Evolutionary conservation across 1,140 invertebrate genomes (phyloP).

Genomic region (Tribolium castaneum): DNA sequence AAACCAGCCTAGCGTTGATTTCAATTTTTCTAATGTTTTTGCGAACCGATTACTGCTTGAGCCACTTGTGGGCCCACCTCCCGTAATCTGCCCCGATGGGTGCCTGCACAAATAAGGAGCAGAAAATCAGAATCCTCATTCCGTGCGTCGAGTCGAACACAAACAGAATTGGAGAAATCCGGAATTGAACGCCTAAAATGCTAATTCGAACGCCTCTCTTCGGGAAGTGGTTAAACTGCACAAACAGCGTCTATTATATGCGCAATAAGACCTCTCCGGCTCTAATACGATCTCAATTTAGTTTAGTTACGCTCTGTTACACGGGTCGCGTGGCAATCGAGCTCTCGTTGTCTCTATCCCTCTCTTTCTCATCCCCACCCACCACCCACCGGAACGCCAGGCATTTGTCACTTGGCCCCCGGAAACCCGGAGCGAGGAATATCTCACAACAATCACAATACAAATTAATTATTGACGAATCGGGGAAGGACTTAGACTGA

Average conservation of each 20-base stretch:
- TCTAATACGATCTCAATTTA: constrained; percentile 66
- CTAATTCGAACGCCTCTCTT: constrained; percentile 63
- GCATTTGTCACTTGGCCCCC: constrained; percentile 28
- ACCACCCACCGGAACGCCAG: constrained; percentile 27
- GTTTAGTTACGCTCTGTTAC: constrained; percentile 66
- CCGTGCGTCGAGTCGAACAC: constrained; percentile 47
- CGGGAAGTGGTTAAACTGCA: constrained; percentile 65
- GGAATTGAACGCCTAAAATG: constrained; percentile 63
- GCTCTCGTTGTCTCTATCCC: constrained; percentile 33
- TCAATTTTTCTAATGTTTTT: too few relatives aligned
- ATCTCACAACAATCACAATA: constrained; percentile 35
- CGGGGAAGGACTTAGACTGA: constrained; percentile 3
- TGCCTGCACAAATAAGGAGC: constrained; percentile 37
- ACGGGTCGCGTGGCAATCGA: constrained; percentile 64
- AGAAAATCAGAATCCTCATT: constrained; percentile 54
- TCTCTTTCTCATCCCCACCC: constrained; percentile 16
- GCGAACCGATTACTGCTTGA: too few relatives aligned
- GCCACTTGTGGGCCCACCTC: background rate
- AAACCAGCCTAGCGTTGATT: too few relatives aligned
- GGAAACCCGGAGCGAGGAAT: constrained; percentile 30
- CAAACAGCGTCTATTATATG: constrained; percentile 66
- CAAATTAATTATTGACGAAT: constrained; percentile 36
- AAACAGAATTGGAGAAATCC: constrained; percentile 59
- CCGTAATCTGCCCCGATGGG: background rate
- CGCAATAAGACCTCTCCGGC: constrained; percentile 65